These are phyloP conservation scores for Oxytorus armatus DNA, from an alignment of 2,888 invertebrate species.

Conservation along the genomic window DNA sequence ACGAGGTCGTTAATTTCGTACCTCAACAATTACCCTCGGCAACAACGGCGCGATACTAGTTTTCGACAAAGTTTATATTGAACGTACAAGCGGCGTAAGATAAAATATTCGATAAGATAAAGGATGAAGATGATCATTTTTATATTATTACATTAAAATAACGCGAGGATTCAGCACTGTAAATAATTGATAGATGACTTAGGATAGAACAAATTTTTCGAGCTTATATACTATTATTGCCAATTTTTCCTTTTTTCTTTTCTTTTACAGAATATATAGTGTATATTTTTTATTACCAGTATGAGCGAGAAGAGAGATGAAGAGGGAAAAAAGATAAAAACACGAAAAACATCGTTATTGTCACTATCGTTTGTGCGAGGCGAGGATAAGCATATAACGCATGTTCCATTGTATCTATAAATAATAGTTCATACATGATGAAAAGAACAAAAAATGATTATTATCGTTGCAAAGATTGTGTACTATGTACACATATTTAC, in stretches of 20 bases:
- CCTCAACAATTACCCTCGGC: slow-evolving; percentile 85
- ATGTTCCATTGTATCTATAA: slow-evolving; percentile 30
- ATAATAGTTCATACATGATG: slow-evolving; percentile 46
- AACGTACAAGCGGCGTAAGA: slow-evolving; percentile 56
- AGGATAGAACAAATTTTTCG: slow-evolving; percentile 63
- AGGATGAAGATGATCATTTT: slow-evolving; percentile 29
- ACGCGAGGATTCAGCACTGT: slow-evolving; percentile 58
- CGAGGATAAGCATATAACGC: slow-evolving; percentile 28
- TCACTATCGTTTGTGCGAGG: slow-evolving; percentile 49
- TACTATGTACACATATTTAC: slow-evolving; percentile 68
- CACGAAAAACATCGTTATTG: slow-evolving; percentile 31
- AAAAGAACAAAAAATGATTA: slow-evolving; percentile 54
- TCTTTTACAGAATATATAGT: slow-evolving; percentile 54
- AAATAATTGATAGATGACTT: slow-evolving; percentile 64
- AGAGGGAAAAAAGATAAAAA: no score
- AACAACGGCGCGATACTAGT: slow-evolving; percentile 58
- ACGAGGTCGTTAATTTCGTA: slow-evolving; percentile 92
- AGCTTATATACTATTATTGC: slow-evolving; percentile 55
- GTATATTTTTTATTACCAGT: slow-evolving; percentile 66
- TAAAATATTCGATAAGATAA: slow-evolving; percentile 5
- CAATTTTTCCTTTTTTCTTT: slow-evolving; percentile 36
- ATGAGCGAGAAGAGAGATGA: slow-evolving; percentile 24
- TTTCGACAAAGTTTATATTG: slow-evolving; percentile 50
- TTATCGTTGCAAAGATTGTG: slow-evolving; percentile 65
- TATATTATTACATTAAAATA: slow-evolving; percentile 28